A percentile compares a stretch with the other conserved stretches of the same genome.
Conservation (phyloP, 2,113 vertebrate genomes). For the Anarhynchus alexandrinus region DNA sequence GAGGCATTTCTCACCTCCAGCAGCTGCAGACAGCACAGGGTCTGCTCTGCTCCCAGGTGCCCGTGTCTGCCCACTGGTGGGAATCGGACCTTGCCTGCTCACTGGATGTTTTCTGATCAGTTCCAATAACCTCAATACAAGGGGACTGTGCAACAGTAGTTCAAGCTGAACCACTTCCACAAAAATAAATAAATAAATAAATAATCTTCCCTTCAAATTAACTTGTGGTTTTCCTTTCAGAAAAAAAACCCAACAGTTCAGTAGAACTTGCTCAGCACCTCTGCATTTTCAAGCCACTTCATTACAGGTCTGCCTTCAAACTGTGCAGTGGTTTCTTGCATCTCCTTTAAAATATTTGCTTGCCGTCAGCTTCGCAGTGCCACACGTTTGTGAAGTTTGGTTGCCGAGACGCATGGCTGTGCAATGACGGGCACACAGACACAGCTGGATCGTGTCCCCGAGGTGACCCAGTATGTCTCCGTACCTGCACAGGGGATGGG, state of each 20-base stretch:
- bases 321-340: neutral
- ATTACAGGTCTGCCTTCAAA: neutral
- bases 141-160: neutral
- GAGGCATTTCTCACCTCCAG: fast-evolving
- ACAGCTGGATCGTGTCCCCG: fast-evolving
- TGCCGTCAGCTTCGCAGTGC: neutral
- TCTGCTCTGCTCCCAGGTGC: neutral
- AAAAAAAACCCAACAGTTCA: neutral
- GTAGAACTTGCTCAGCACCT: neutral
- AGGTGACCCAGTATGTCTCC: fast-evolving
- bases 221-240: neutral
- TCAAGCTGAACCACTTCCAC: neutral
- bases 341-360: neutral
- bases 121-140: neutral
- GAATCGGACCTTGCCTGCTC: neutral
- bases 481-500: fast-evolving
- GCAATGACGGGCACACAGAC: neutral
- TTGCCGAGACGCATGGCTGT: neutral
- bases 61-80: fast-evolving
- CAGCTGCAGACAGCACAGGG: neutral
- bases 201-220: neutral
- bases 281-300: neutral
- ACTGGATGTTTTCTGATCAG: neutral
- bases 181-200: neutral
- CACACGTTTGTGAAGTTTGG: fast-evolving